Evolutionary conservation across 92 coral and sea anemone species (phyloP), one percentile per base, ranked within the genome.

Genomic region (Ricordea florida): DNA sequence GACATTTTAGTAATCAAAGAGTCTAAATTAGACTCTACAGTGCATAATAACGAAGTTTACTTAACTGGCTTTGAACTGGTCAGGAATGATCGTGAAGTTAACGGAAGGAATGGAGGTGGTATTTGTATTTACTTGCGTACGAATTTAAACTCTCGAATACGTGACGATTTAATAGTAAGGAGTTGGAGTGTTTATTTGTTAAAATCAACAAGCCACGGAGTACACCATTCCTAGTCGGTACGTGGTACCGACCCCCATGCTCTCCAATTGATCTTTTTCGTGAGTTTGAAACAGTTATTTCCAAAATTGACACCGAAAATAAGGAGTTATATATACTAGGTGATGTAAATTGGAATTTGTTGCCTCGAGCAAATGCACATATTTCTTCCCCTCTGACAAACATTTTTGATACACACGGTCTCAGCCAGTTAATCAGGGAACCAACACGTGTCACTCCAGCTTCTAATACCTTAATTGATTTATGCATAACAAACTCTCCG

Each of bases 401-500:
- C 57, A 78, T 79, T 23, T 72, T 85, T 43, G 85, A 85, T 35
- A 85, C 71, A 27, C 71, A 64, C 24, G 80, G 74, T 24, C 79
- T 80, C 10, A 61, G 73, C 35, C 86, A 85, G 61, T 52, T 65
- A 17, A 80, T 85, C 63, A 73, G 71, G 23, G 91, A 85, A 61
- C 86, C 91, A 65, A 85, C 91, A 66, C 67, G 83, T 45, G 64
- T 79, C 36, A 86, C 91, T n/a, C 51, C 76, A 5, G 77, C 32
- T 33, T 86, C 87, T 18, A 70, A 47, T 24, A 72, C 87, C 23
- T 37, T 86, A 31, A 80, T 86, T 40, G 79, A 80, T 47, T 46
- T 86, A 23, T 81, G 87, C 51, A 56, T 81, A 64, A 86, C 92
- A 24, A 80, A 80, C 77, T 65, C 71, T 43, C 77, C 69, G 17